Evolutionary conservation across 2,888 invertebrate species (phyloP).

Genomic region (Corythucha ciliata): DNA sequence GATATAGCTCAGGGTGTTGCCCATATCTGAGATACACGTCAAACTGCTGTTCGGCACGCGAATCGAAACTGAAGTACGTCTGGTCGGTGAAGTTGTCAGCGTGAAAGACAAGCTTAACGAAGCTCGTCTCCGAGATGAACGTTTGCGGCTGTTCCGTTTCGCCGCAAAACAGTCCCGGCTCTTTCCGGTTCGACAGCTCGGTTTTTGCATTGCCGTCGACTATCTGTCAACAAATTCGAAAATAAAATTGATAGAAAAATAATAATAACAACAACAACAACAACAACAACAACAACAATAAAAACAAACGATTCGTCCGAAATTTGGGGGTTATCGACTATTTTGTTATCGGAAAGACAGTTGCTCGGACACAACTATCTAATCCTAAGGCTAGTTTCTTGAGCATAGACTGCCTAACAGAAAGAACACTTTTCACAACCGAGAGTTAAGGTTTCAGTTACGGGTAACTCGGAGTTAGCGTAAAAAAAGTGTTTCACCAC

Average conservation of each 20-base stretch:
- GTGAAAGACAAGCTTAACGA: slow-evolving; percentile 83
- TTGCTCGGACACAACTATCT: no score
- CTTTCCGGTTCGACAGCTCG: slow-evolving; percentile 76
- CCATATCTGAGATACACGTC: slow-evolving; percentile 84
- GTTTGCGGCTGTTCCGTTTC: slow-evolving; percentile 90
- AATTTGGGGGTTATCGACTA: neutral
- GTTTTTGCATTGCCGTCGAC: slow-evolving; percentile 85
- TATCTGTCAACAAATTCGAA: slow-evolving; percentile 57
- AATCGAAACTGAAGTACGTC: slow-evolving; percentile 77
- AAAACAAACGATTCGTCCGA: slow-evolving; percentile 12
- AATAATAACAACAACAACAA: no score
- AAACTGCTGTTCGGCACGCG: slow-evolving; percentile 81
- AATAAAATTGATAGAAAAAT: no score
- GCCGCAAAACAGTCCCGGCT: slow-evolving; percentile 84
- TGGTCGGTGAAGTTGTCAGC: slow-evolving; percentile 90
- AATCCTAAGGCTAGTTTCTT: no score
- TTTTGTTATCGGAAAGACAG: neutral
- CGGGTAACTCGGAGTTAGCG: no score
- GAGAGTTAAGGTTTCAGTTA: no score
- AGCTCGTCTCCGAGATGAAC: slow-evolving; percentile 88
- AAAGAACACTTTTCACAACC: no score
- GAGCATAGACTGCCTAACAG: no score
- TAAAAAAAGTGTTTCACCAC: no score
- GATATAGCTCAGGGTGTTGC: slow-evolving; percentile 88
- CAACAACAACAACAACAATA: slow-evolving; percentile 30